Evolutionary conservation across 1,140 invertebrate species (phyloP), one percentile per base, ranked within the genome.

Genomic region (Prorops nasuta): DNA sequence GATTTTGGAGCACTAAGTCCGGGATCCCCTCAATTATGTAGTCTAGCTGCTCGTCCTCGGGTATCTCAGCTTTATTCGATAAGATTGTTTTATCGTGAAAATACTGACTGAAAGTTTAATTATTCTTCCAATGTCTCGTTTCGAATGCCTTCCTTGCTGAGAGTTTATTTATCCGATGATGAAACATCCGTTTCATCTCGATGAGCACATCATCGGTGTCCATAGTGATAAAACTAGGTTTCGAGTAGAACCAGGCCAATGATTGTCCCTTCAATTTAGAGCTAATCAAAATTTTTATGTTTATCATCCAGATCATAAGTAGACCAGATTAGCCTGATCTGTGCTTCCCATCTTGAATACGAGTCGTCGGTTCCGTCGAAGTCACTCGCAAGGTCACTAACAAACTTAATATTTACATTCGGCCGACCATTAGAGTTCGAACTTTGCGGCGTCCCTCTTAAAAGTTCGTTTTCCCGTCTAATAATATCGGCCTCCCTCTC

Each of bases 41-140:
- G 16, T 42, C 47, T 14, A 32, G 24, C 37, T 14, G 10, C 20
- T 49, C 47, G 3, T 49, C 47, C 15, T 49, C 19, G 19, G 21
- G 18, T 1, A 49, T 42, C 10, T 1, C 38, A 16, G 42, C 47
- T 1, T 17, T 19, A 3, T 40, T 49, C 1, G 21, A 37, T 9
- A 49, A 31, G 12, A 49, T 49, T 8, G 38, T 1, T 32, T 49
- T 35, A 17, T 49, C 47, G 20, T 49, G 39, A 19, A 28, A 49
- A 19, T 49, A 43, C 15, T 42, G 21, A 35, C 37, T 42, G 28
- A 49, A 49, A n/a, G 19, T 15, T 42, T 49, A 37, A 2, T n/a
- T 15, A 2, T n/a, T 4, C 21, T 49, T 24, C 47, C 46, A 48
- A 14, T 12, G 1, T 6, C 47, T 3, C 12, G n/a, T 38, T 32